Evolutionary conservation across 2,797 vertebrate species (phyloP), one percentile per base, ranked within the genome.

Genomic region (Discoglossus pictus): DNA sequence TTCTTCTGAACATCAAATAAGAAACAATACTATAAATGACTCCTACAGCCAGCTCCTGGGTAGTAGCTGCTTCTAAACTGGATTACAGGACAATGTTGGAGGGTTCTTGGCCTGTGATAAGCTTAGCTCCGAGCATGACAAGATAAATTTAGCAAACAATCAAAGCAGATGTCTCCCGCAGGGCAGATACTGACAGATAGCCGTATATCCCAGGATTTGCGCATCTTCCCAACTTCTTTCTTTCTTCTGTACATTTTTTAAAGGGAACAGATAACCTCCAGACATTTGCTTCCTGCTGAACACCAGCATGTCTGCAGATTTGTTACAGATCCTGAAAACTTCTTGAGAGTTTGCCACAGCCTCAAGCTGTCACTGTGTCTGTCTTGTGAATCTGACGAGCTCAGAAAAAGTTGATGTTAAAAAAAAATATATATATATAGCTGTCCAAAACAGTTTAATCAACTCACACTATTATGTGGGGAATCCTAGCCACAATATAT

Each of bases 71-170:
- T 64, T 65, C 53, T 44, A 65, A 71, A 71, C 68, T 65, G 53
- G 68, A 71, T 71, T 71, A 71, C 68, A 71, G 65, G 58, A 44
- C 53, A 59, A 59, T 64, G 43, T 64, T 59, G 51, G 44, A 64
- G 61, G 53, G 46, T 71, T 55, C 68, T 24, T 52, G 53, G 61
- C 61, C 52, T 71, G 52, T 52, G 68, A 71, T 71, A 65, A 71
- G 68, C 68, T 71, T 65, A 71, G 68, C 68, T 64, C 53, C 42
- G 43, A 71, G 68, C 68, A 71, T 71, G 68, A 71, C 68, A 65
- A 71, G 68, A 71, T 71, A 71, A 71, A 71, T 64, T 71, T 71
- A 71, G 61, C 68, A 65, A 71, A 71, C 68, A 71, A 65, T 71
- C 68, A 71, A 71, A 59, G 52, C 61, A 71, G 68, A 71, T 71